Evolutionary conservation across 2,797 vertebrate genomes (phyloP).

Genomic region (Coccyzus lansbergi): DNA sequence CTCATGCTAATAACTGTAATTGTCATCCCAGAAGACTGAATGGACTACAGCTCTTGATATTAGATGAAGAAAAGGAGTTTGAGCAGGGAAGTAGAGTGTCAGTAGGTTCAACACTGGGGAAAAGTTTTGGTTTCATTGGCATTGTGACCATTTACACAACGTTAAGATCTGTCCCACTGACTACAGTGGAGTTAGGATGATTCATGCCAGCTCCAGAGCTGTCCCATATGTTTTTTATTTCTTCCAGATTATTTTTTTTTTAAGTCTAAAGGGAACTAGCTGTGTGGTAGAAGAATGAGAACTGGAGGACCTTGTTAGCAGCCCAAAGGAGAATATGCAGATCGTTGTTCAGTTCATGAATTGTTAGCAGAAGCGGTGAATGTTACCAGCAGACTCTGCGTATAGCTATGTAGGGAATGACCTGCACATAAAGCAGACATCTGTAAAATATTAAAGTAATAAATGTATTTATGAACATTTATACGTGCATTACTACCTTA

Average conservation of each 20-base stretch:
- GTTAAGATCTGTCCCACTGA: neutral
- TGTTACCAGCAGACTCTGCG: constrained; percentile 20
- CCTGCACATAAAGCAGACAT: neutral
- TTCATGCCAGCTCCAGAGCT: neutral
- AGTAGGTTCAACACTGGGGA: neutral
- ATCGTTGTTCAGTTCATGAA: constrained; percentile 3
- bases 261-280: neutral
- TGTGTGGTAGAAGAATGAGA: constrained; percentile 30
- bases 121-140: neutral
- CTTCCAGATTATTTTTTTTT: neutral
- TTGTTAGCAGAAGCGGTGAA: constrained; percentile 38
- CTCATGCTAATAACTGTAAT: neutral
- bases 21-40: neutral
- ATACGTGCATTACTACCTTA: neutral
- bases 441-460: constrained; percentile 35
- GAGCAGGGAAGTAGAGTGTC: neutral
- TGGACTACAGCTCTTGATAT: neutral
- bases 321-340: neutral
- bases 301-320: constrained; percentile 33
- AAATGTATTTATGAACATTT: neutral
- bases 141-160: neutral
- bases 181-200: neutral
- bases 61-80: neutral
- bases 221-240: constrained; percentile 22
- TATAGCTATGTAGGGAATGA: neutral